phyloP scores from a whole-genome alignment of 1,140 invertebrate genomes.

The Mactra quadrangularis region DNA sequence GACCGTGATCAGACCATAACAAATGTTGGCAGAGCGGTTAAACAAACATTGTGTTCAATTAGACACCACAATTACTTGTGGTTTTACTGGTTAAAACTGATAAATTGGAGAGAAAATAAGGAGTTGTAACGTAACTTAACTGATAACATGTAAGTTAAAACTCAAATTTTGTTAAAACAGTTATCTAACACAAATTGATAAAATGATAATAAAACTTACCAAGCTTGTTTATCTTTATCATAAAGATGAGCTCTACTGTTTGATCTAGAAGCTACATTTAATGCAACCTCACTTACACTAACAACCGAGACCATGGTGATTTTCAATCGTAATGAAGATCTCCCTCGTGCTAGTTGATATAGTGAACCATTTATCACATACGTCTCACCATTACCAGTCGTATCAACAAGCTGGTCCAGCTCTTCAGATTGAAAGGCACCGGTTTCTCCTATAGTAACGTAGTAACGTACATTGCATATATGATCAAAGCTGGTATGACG shows the following conservation, averaged over 20 bases:
- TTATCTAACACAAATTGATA: too few relatives aligned
- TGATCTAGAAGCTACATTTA: slow-evolving; percentile 70
- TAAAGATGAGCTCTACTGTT: slow-evolving; percentile 88
- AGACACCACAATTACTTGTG: too few relatives aligned
- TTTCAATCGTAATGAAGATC: slow-evolving; percentile 86
- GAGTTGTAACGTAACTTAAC: too few relatives aligned
- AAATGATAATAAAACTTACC: too few relatives aligned
- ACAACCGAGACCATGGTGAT: slow-evolving; percentile 91
- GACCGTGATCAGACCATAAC: too few relatives aligned
- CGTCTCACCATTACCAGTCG: slow-evolving; percentile 79
- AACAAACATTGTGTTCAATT: too few relatives aligned
- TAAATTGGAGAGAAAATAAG: too few relatives aligned
- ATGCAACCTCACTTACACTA: slow-evolving; percentile 86
- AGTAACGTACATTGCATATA: slow-evolving; percentile 90
- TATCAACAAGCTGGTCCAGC: slow-evolving; percentile 91
- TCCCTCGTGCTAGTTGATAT: slow-evolving; percentile 75
- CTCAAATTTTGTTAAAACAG: too few relatives aligned
- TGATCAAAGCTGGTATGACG: slow-evolving; percentile 93
- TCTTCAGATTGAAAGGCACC: slow-evolving; percentile 89
- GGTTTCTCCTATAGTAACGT: slow-evolving; percentile 89
- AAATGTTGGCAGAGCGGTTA: too few relatives aligned
- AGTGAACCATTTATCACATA: slow-evolving; percentile 71
- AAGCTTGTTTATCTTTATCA: slow-evolving; percentile 93
- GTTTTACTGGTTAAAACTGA: too few relatives aligned
- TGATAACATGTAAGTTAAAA: too few relatives aligned